Evolutionary conservation across 2,113 vertebrate species (phyloP).

Genomic region (Podarcis raffonei): DNA sequence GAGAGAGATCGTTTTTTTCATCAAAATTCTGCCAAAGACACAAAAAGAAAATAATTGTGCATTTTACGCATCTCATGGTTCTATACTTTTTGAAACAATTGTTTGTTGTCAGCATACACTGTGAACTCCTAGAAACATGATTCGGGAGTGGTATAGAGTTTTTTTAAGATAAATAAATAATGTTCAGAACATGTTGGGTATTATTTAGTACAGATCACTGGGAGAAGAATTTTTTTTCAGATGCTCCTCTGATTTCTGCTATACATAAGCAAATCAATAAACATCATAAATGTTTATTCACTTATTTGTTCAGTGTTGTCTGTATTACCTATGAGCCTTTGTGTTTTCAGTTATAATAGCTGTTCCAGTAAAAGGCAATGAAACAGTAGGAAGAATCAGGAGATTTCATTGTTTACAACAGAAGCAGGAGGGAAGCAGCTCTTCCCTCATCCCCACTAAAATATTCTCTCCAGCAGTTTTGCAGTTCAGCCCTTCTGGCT

Average conservation of each 20-base stretch:
- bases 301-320: not conserved
- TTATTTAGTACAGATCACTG: no score
- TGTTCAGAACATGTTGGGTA: no score
- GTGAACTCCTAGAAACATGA: not conserved
- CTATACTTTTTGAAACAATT: no score
- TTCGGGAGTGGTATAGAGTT: not conserved
- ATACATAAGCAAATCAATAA: not conserved
- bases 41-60: not conserved
- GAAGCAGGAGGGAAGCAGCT: not conserved
- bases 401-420: slow-evolving; percentile 2
- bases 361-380: not conserved
- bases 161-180: no score
- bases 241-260: no score
- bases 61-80: not conserved
- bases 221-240: no score
- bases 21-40: not conserved
- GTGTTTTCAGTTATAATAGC: not conserved
- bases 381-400: not conserved
- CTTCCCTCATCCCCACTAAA: slow-evolving; percentile 23
- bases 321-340: not conserved
- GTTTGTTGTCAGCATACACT: not conserved
- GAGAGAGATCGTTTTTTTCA: not conserved
- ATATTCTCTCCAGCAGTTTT: slow-evolving; percentile 40
- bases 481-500: slow-evolving; percentile 59
- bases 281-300: not conserved